Conservation (phyloP, 2,797 vertebrate genomes). For the Sebastes oblongus region DNA sequence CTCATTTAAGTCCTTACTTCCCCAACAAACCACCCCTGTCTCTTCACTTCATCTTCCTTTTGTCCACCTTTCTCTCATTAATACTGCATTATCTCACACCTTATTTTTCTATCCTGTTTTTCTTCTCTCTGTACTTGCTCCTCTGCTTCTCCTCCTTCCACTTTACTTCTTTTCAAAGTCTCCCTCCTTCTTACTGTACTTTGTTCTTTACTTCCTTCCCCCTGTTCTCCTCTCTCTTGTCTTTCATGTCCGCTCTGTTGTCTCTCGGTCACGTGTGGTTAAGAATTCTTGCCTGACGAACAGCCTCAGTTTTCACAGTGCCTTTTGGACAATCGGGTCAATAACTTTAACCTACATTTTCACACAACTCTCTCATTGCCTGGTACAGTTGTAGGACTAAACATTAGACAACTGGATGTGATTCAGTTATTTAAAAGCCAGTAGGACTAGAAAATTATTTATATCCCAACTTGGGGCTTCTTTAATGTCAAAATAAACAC, state of each 20-base stretch:
- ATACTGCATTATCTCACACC: background rate
- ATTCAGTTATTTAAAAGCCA: background rate
- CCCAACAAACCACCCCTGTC: background rate
- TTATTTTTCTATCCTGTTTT: background rate
- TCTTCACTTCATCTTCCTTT: background rate
- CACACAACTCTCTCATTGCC: background rate
- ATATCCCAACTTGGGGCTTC: background rate
- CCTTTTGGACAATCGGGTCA: background rate
- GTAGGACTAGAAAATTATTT: background rate
- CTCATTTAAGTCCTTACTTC: background rate
- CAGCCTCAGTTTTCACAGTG: background rate
- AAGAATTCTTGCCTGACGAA: background rate
- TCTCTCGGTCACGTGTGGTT: background rate
- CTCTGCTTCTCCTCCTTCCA: background rate
- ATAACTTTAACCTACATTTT: slow-evolving; percentile 16
- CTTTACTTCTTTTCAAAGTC: background rate
- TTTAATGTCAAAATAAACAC: background rate
- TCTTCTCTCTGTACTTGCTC: background rate
- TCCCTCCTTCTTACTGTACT: background rate
- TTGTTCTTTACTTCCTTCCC: background rate
- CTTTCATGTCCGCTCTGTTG: background rate
- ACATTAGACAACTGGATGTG: background rate
- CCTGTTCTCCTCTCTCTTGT: background rate
- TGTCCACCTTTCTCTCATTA: background rate
- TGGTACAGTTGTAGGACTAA: background rate